Percentiles rank a stretch among this genome's conserved stretches.
Evolutionary conservation across 2,888 invertebrate genomes (phyloP).

Genomic region (Lithophane semibrunnea): DNA sequence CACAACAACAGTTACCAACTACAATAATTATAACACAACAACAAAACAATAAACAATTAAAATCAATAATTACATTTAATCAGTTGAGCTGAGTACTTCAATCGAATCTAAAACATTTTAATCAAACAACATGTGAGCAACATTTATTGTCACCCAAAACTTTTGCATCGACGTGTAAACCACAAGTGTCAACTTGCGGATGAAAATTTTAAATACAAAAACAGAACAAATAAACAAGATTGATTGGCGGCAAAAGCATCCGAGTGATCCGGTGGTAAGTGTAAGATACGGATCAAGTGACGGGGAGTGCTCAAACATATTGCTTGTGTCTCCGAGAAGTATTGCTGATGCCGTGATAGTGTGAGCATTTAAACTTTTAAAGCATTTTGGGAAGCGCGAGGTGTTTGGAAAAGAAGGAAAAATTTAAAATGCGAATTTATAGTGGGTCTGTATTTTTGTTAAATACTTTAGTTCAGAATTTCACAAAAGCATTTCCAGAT

Average conservation of each 20-base stretch:
- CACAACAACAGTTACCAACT: too few species aligned
- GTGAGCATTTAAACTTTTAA: constrained; percentile 6
- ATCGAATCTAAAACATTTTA: too few species aligned
- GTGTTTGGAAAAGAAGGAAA: constrained; percentile 14
- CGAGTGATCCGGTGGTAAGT: constrained; percentile 52
- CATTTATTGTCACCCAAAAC: neutral
- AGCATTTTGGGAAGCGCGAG: constrained; percentile 22
- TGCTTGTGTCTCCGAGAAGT: constrained; percentile 47
- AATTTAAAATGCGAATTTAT: constrained; percentile 3
- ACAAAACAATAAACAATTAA: neutral
- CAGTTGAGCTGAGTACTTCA: too few species aligned
- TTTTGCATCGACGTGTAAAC: constrained; percentile 33
- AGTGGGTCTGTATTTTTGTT: neutral
- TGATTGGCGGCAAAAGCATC: constrained; percentile 57
- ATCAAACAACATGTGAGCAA: neutral
- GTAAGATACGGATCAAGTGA: constrained; percentile 56
- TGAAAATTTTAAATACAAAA: constrained; percentile 29
- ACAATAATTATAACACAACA: too few species aligned
- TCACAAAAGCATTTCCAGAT: too few species aligned
- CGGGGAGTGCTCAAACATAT: constrained; percentile 46
- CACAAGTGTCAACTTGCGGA: constrained; percentile 38
- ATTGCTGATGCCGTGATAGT: constrained; percentile 57
- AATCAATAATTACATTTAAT: constrained; percentile 13
- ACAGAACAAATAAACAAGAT: constrained; percentile 51
- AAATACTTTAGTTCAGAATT: too few species aligned